Conservation (phyloP, 2,113 vertebrate genomes). For the Glaucomys volans region DNA sequence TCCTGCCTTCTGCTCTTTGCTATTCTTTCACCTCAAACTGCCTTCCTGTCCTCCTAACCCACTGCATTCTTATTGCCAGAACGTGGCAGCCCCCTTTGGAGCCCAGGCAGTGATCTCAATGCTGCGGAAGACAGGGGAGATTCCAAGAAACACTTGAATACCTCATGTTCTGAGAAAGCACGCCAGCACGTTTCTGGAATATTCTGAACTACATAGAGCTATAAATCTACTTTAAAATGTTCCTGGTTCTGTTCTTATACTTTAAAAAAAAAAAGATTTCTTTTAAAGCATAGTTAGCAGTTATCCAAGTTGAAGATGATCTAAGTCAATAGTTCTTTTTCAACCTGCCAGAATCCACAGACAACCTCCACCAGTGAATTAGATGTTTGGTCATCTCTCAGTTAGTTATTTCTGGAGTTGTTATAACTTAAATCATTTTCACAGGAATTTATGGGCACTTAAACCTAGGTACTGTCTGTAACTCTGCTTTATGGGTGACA, state of each 20-base stretch:
- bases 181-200: slow-evolving; percentile 52
- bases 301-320: slow-evolving; percentile 65
- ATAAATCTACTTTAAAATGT: slow-evolving; percentile 69
- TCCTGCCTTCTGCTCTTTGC: neutral
- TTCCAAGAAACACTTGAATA: slow-evolving; percentile 16
- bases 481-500: slow-evolving; percentile 65
- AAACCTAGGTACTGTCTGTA: slow-evolving; percentile 67
- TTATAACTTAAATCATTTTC: slow-evolving; percentile 72
- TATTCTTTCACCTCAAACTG: neutral
- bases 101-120: neutral
- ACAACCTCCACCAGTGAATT: slow-evolving; percentile 16
- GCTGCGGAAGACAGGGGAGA: neutral
- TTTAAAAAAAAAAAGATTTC: neutral
- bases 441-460: slow-evolving; percentile 74
- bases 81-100: neutral
- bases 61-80: neutral
- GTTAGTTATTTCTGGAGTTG: slow-evolving; percentile 68
- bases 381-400: slow-evolving; percentile 58
- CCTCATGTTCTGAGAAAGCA: slow-evolving; percentile 18
- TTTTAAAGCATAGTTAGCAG: slow-evolving; percentile 47
- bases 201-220: slow-evolving; percentile 32
- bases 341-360: slow-evolving; percentile 56
- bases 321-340: slow-evolving; percentile 52
- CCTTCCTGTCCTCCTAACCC: neutral
- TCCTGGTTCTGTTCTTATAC: slow-evolving; percentile 31